Base-by-base conservation (phyloP, 2,888 invertebrate genomes). In the Agrochola litura region DNA sequence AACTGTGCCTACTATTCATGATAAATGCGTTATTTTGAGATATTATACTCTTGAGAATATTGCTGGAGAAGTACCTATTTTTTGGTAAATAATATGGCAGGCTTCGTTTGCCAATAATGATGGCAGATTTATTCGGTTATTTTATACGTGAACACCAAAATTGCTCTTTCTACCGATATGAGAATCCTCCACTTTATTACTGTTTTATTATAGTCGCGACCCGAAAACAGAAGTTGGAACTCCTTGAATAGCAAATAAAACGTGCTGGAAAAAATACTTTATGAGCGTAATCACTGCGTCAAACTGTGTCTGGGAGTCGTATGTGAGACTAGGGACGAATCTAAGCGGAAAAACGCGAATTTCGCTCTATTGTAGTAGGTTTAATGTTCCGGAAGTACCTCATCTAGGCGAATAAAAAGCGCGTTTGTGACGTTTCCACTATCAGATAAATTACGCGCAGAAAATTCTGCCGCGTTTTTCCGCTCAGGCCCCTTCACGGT, bases 181-280 rank as follows among this genome's bases (percentile, higher is more conserved):
- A 58, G 41, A 66, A n/a, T n/a, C n/a, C 22, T 77, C 25, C 25
- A 66, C 61, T 77, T 63, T 61, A 69, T 78, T 19, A 46, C 16
- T 30, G 52, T 61, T 67, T 78, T 77, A 78, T 61, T 63, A 69
- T 46, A 54, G 12, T n/a, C 30, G 10, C 6, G 19, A 66, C n/a
- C 30, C 22, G 6, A 46, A 49, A 56, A 56, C 41, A 52, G 8
- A 37, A 30, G 43, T 60, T 41, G 8, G 22, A 76, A 63, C 49
- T 58, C 56, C 49, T 56, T 58, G n/a, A 19, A 43, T 54, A 52
- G 9, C 37, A 54, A 49, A 79, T 70, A 79, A 46, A 70, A 69
- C 54, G 19, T 49, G 25, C 9, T 63, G 12, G 16, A 22, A 69
- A 46, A 43, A 77, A 54, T 37, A 69, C 12, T 56, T 14, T n/a